Percentiles rank a stretch among this genome's conserved stretches.
These are phyloP conservation scores for Marmota flaviventris DNA, from an alignment of 2,113 vertebrate genomes.

Conservation along the genomic window DNA sequence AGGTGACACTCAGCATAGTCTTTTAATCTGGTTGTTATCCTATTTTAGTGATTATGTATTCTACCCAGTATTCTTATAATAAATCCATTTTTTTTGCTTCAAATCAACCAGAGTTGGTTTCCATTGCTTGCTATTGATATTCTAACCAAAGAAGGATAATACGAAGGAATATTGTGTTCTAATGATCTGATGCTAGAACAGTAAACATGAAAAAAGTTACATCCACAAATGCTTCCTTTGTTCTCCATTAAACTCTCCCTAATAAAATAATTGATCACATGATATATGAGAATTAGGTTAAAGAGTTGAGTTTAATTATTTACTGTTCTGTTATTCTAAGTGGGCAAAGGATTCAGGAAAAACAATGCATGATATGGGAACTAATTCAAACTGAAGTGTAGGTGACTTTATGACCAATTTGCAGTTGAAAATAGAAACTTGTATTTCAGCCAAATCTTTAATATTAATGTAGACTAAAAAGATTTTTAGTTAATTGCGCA, in stretches of 20 bases:
- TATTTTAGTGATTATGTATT: background rate
- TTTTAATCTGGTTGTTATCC: background rate
- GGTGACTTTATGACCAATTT: slow-evolving; percentile 35
- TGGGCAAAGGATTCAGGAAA: background rate
- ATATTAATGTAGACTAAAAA: slow-evolving; percentile 40
- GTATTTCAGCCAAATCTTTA: slow-evolving; percentile 56
- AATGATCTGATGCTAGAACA: background rate
- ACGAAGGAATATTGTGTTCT: background rate
- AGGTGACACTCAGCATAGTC: background rate
- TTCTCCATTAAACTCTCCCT: background rate
- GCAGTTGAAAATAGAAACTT: slow-evolving; percentile 55
- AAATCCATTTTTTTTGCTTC: slow-evolving; percentile 29
- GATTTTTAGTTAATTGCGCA: background rate
- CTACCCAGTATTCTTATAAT: background rate
- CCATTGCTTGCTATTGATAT: background rate
- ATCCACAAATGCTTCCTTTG: background rate
- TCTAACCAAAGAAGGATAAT: background rate
- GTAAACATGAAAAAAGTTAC: background rate
- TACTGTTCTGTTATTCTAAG: slow-evolving; percentile 42
- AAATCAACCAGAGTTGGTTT: slow-evolving; percentile 1
- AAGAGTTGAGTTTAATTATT: background rate
- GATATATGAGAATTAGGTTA: background rate
- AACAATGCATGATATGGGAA: background rate
- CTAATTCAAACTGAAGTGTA: slow-evolving; percentile 24
- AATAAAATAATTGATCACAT: background rate